Evolutionary conservation across 2,888 invertebrate species (phyloP), one percentile per base, ranked within the genome.

Genomic region (Drosophila maculinotata): DNA sequence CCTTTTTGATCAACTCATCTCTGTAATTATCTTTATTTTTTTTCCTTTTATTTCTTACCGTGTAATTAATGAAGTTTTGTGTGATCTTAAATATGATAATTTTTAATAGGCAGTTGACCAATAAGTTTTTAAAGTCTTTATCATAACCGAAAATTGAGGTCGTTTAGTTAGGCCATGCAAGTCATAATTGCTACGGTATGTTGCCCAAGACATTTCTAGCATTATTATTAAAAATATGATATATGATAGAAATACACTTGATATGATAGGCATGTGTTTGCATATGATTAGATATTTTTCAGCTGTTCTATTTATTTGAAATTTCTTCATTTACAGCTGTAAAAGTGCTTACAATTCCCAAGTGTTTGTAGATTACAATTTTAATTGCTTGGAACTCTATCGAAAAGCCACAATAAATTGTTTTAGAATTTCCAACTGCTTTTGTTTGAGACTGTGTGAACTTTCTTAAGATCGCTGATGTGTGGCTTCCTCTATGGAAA

Each of bases 31-130:
- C 51, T 69, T 17, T 23, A 4, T 54, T 42, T 59, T n/a, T 39
- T 39, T 60, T 58, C 53, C 44, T 62, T 60, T 68, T 31, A 10
- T 17, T 39, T 39, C 52, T 48, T 57, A 59, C 45, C 56, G 12
- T 69, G 59, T 82, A 70, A 80, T 80, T 80, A 80, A 85, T 80
- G 79, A 70, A 75, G 35, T 72, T 60, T 68, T 48, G 0, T 30
- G 20, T 23, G 64, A 68, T 78, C 68, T 41, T 48, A 69, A 35
- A 20, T 59, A 59, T 64, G 56, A 69, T 72, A 52, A 64, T 68
- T 39, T 44, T 48, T 59, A 73, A 71, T 68, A 63, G 42, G 45
- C 31, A 58, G 49, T 63, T 74, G 74, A 56, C 12, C 51, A 64
- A 59, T 36, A 36, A 15, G 4, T 39, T 52, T 52, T 10, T n/a